These are phyloP conservation scores for Neoniphon sammara DNA, from an alignment of 2,797 vertebrate species.

Conservation along the genomic window DNA sequence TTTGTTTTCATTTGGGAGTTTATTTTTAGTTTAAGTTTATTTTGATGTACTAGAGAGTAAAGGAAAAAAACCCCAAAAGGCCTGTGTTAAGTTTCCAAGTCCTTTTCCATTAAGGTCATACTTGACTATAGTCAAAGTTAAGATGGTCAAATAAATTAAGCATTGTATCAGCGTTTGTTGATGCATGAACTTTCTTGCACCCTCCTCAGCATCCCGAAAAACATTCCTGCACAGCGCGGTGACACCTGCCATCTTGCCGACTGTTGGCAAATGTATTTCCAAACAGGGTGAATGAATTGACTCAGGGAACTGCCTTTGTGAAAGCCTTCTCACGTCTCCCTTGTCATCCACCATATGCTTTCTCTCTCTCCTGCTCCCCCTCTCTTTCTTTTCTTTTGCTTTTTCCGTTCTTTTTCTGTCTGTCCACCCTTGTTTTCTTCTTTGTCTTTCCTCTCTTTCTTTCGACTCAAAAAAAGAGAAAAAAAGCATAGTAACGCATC, in stretches of 20 bases:
- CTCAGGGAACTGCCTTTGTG: conserved; percentile 21
- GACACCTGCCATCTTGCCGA: conserved; percentile 36
- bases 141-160: background rate
- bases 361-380: conserved; percentile 1
- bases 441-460: conserved; percentile 35
- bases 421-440: conserved; percentile 17
- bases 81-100: no score
- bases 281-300: conserved; percentile 48
- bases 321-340: conserved; percentile 16
- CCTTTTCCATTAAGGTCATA: no score
- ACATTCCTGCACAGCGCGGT: conserved; percentile 26
- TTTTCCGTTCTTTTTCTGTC: conserved; percentile 4
- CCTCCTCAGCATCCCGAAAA: conserved; percentile 1
- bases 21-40: no score
- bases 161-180: background rate
- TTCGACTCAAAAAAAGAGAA: conserved; percentile 20
- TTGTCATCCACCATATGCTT: conserved; percentile 30
- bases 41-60: no score
- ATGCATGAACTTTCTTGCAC: background rate
- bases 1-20: background rate
- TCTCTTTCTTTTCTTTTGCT: conserved; percentile 8
- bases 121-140: background rate
- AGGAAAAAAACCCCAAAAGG: no score
- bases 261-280: conserved; percentile 41
- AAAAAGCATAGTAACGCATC: conserved; percentile 48